A percentile compares a stretch with the other conserved stretches of the same genome.
These are phyloP conservation scores for Madoqua kirkii DNA, from an alignment of 2,113 vertebrate genomes.

Conservation along the genomic window DNA sequence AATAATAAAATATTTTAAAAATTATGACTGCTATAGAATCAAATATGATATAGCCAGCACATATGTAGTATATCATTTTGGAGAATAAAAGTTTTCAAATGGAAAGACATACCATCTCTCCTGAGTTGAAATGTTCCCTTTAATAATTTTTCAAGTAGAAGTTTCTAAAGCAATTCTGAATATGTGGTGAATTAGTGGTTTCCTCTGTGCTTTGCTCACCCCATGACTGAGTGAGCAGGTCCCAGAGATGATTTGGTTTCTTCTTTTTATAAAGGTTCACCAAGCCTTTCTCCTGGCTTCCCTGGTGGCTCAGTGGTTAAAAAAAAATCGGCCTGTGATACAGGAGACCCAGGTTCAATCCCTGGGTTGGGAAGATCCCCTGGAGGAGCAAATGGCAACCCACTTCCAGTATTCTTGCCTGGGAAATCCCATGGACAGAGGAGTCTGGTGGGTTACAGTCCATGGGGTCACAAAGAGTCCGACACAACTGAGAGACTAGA, in stretches of 20 bases:
- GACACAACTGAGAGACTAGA: background rate
- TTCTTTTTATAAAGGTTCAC: background rate
- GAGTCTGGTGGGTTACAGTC: background rate
- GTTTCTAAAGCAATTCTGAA: background rate
- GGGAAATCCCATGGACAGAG: background rate
- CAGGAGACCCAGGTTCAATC: background rate
- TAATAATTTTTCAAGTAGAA: background rate
- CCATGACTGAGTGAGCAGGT: background rate
- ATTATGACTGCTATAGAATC: background rate
- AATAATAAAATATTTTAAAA: background rate
- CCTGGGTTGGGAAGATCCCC: background rate
- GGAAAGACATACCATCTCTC: background rate
- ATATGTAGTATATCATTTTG: background rate
- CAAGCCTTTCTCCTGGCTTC: background rate
- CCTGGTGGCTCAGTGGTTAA: background rate
- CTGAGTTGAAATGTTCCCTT: background rate
- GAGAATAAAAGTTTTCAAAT: background rate
- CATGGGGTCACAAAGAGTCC: fast-evolving
- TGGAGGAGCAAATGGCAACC: background rate
- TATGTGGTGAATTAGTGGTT: fast-evolving
- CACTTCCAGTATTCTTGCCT: background rate
- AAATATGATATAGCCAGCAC: background rate
- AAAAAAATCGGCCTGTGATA: background rate
- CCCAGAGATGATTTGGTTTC: fast-evolving
- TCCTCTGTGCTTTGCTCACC: background rate